phyloP scores from a whole-genome alignment of 2,797 vertebrate species.

The Peromyscus attwateri region DNA sequence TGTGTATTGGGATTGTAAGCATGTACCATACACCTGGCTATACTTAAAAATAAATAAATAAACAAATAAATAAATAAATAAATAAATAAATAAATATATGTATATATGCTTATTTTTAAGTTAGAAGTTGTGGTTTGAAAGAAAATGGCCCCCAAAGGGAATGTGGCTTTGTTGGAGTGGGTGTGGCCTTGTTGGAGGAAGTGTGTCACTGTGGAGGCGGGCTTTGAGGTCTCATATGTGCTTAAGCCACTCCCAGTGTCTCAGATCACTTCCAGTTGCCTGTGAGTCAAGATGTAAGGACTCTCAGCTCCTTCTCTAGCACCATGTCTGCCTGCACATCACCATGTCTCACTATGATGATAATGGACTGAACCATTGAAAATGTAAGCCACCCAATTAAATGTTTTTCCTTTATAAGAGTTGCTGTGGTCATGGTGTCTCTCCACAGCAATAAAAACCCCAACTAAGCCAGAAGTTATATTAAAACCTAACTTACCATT shows the following conservation, averaged over 20 bases:
- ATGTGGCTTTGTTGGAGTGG: not conserved
- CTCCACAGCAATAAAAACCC: not conserved
- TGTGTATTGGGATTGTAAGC: not conserved
- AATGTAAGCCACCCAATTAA: not conserved
- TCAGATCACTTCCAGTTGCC: not conserved
- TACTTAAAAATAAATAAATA: too few species aligned
- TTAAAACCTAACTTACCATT: conserved; percentile 8
- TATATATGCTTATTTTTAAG: conserved; percentile 34
- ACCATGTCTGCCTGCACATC: not conserved
- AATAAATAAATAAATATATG: too few species aligned
- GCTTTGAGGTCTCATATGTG: not conserved
- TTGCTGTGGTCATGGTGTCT: not conserved
- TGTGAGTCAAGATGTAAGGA: not conserved
- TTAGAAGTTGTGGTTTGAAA: not conserved
- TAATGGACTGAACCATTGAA: not conserved
- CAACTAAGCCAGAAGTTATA: not conserved
- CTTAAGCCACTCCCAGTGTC: not conserved
- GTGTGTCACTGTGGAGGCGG: not conserved
- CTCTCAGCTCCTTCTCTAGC: not conserved
- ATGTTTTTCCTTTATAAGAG: not conserved
- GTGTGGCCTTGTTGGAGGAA: not conserved
- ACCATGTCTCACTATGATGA: not conserved
- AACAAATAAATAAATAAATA: too few species aligned
- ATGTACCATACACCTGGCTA: too few species aligned
- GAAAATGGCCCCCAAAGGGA: not conserved